A percentile compares a stretch with the other conserved stretches of the same genome.
Evolutionary conservation across 2,888 invertebrate genomes (phyloP).

Genomic region (Adelognathus sp.): DNA sequence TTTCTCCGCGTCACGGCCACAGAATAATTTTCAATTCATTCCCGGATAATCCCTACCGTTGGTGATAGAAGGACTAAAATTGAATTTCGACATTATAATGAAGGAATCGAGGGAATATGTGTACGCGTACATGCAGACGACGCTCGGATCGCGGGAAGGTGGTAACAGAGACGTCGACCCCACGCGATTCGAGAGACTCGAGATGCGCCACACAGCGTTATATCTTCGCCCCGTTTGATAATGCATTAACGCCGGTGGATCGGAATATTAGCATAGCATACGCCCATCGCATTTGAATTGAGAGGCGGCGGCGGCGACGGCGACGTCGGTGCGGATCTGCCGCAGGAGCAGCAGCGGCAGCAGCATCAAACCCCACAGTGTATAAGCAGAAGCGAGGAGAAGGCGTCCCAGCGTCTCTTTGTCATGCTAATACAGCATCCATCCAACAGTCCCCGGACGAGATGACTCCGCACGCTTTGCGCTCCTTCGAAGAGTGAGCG

Average conservation of each 20-base stretch:
- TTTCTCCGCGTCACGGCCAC: too few species aligned
- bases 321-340: conserved; percentile 47
- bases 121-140: neutral
- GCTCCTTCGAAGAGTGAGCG: conserved; percentile 44
- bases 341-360: conserved; percentile 61
- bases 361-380: conserved; percentile 65
- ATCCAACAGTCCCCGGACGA: conserved; percentile 67
- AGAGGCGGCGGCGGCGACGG: conserved; percentile 70
- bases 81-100: neutral
- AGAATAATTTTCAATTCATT: neutral
- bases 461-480: conserved; percentile 75
- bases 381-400: conserved; percentile 77
- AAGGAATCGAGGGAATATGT: neutral
- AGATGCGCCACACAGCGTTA: conserved; percentile 67
- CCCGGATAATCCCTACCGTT: neutral
- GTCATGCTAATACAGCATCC: conserved; percentile 80
- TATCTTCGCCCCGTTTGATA: conserved; percentile 76
- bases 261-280: conserved; percentile 80
- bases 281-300: conserved; percentile 81
- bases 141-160: conserved; percentile 16
- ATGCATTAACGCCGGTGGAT: conserved; percentile 80
- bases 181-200: conserved; percentile 48
- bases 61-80: neutral
- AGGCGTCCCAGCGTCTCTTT: conserved; percentile 80
- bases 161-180: conserved; percentile 64